Base-by-base conservation (phyloP, 2,888 invertebrate species). In the Xestia c-nigrum region DNA sequence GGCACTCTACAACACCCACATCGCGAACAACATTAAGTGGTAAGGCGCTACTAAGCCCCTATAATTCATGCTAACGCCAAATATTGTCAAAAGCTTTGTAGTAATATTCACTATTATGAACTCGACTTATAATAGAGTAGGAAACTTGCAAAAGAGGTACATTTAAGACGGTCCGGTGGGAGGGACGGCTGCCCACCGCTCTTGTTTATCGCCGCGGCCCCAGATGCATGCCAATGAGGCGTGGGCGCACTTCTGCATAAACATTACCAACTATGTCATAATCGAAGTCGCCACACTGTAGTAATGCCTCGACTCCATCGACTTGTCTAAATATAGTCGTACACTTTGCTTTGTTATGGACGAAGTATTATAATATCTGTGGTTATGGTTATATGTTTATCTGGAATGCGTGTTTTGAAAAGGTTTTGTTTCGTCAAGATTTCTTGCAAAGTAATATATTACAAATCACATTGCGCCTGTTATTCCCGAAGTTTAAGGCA, bases 201-300 rank as follows among this genome's bases (percentile, higher is more conserved):
- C 91, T 92, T 91, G 93, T 94, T 94, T 93, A 94, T 93, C 92
- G 87, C 83, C 71, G 85, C 82, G 87, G 92, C 90, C 93, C 92
- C 89, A 93, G 92, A 91, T 94, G 93, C 95, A 95, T 94, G 91
- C 90, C 92, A 93, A 95, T 94, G 91, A 92, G 76, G 92, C 93
- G 96, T 95, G 92, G 95, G 96, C 91, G 92, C 84, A 84, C 82
- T 89, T 93, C 91, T 92, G 94, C 94, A 93, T 93, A 92, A 93
- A 94, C 93, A 93, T 93, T 92, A 92, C 92, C 85, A 88, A 86
- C 88, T 84, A 86, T 88, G 88, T 88, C 88, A 88, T 88, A 88
- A 88, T 85, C 80, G 76, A 69, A 85, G 79, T 87, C 85, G 85
- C 87, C 87, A 88, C 85, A 87, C 85, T 80, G 69, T 61, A 63